A percentile compares a stretch with the other conserved stretches of the same genome.
Conservation (phyloP, 2,113 vertebrate genomes). For the Probosciger aterrimus region DNA sequence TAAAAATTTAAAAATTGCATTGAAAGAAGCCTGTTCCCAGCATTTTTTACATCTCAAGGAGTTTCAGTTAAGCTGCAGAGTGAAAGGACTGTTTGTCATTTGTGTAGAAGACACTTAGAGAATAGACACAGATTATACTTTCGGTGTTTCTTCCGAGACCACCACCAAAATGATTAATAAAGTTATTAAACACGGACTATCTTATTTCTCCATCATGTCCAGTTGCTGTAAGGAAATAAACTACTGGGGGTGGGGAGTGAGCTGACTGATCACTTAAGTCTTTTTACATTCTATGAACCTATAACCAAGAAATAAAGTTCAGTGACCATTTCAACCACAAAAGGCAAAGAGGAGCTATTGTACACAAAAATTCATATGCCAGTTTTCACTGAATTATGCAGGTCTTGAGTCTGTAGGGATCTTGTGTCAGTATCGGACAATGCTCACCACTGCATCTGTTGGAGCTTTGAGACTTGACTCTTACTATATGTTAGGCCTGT, state of each 20-base stretch:
- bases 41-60: not conserved
- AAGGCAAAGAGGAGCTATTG: not conserved
- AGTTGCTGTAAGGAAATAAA: not conserved
- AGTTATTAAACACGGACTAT: not conserved
- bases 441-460: no score
- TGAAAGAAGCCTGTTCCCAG: not conserved
- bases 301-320: not conserved
- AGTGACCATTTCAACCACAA: not conserved
- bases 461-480: not conserved
- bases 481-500: rapidly evolving
- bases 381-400: not conserved
- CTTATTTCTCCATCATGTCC: not conserved
- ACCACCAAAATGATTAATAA: not conserved
- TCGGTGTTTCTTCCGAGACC: not conserved
- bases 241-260: no score
- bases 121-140: not conserved
- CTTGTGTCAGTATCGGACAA: not conserved
- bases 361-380: not conserved
- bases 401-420: not conserved
- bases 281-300: not conserved
- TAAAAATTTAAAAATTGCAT: not conserved
- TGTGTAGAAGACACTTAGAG: not conserved
- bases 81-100: not conserved
- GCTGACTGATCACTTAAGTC: not conserved
- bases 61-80: not conserved